Base-by-base conservation (phyloP, 2,797 vertebrate genomes). In the Arrhamphus sclerolepis region DNA sequence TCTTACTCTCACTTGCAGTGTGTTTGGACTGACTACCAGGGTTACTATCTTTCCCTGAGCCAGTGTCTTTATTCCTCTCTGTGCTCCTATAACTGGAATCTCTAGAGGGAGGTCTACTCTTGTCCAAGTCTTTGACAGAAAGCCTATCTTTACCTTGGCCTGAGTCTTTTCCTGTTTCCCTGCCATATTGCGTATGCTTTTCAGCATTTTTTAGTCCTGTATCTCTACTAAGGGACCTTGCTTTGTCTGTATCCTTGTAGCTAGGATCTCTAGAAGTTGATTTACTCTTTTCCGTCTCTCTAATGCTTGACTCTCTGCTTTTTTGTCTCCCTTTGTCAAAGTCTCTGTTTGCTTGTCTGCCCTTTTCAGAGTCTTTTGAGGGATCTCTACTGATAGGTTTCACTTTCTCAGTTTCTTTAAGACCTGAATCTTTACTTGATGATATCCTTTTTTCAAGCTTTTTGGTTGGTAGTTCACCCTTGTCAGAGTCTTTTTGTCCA, bases 21-120 rank as follows among this genome's bases (percentile, higher is more conserved):
- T 80, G 86, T 73, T 89, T 92, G 77, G 75, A 89, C 46, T 83
- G 87, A 73, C 60, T 70, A 67, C 57, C 77, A 66, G 71, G 39
- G 29, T 75, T 74, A 49, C 52, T 50, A 7, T 89, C 87, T 75
- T 90, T 88, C 76, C 86, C 84, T 78, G 84, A 82, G 78, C 82
- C 70, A 62, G 79, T 81, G 42, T 89, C 88, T 86, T 82, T 90
- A 84, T 68, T 85, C 81, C 83, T 85, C 56, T 91, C 89, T 75
- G 79, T 76, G 81, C 79, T 87, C 88, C 83, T 86, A 59, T 81
- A 72, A 75, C 53, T 89, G 54, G 87, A 86, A 39, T 91, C 90
- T 80, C 80, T 87, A 10, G 81, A 86, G 5, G 77, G 43, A 66
- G 78, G 86, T 80, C 78, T 78, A 52, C 64, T 50, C 51, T 80